Percentiles rank a stretch among this genome's conserved stretches.
Conservation (phyloP, 1,140 invertebrate species). For the Apis florea region DNA sequence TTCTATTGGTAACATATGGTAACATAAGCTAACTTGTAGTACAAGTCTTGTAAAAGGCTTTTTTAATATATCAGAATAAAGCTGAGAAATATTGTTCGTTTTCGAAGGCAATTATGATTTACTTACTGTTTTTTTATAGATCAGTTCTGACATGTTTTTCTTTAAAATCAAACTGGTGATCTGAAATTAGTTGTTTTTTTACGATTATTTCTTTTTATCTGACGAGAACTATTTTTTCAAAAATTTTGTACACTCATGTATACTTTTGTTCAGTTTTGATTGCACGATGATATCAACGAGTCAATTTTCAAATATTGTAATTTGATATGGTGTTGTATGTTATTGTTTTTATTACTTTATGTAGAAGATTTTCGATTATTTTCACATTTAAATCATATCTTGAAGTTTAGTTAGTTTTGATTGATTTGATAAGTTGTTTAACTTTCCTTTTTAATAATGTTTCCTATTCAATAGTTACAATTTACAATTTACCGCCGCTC, state of each 20-base stretch:
- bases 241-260: conserved; percentile 19
- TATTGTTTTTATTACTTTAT: too few species aligned
- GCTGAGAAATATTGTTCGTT: neutral
- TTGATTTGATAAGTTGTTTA: conserved; percentile 15
- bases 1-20: neutral
- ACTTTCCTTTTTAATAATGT: neutral
- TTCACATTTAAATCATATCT: conserved; percentile 60
- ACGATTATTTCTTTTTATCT: conserved; percentile 4
- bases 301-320: conserved; percentile 66
- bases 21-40: too few species aligned
- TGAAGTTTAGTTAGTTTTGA: conserved; percentile 61
- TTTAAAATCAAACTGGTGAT: conserved; percentile 70
- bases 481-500: too few species aligned
- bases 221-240: conserved; percentile 19
- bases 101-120: neutral
- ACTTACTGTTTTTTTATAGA: conserved; percentile 22
- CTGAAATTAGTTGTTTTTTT: neutral
- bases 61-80: neutral
- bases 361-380: conserved; percentile 61
- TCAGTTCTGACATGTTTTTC: conserved; percentile 43
- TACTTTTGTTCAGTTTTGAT: conserved; percentile 55
- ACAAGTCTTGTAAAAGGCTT: neutral
- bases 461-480: neutral
- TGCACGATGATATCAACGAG: conserved; percentile 69
- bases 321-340: too few species aligned